Percentiles rank a stretch among this genome's conserved stretches.
Conservation (phyloP, 2,888 invertebrate species). For the Pachycephus smyrnensis region DNA sequence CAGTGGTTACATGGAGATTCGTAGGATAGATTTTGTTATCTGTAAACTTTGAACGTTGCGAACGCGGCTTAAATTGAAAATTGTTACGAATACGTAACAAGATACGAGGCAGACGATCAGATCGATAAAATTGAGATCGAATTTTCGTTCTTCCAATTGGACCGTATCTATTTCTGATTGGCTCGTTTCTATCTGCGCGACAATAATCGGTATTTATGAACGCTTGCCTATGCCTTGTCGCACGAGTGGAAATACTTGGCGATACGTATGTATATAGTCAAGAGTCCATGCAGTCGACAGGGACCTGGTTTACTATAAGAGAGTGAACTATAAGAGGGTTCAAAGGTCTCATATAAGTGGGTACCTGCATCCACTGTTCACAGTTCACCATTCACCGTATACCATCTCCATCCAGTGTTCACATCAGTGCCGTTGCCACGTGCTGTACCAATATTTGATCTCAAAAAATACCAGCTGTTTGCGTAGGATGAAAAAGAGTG, state of each 20-base stretch:
- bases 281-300: too few relatives aligned
- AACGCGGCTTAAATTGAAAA: not conserved
- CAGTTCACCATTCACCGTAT: not conserved
- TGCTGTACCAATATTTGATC: conserved; percentile 26
- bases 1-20: not conserved
- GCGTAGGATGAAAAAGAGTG: conserved; percentile 15
- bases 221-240: not conserved
- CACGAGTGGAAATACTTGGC: not conserved
- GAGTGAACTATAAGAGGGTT: not conserved
- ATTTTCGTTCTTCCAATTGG: not conserved
- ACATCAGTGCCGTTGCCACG: conserved; percentile 16
- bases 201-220: conserved; percentile 1
- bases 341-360: not conserved
- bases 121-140: not conserved
- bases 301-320: not conserved
- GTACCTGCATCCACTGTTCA: not conserved
- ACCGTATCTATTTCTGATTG: not conserved
- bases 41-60: not conserved
- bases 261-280: not conserved
- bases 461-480: conserved; percentile 25
- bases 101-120: not conserved
- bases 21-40: not conserved
- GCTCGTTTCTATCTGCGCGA: not conserved
- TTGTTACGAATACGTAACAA: not conserved
- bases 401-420: not conserved